Evolutionary conservation across 2,888 invertebrate species (phyloP).

Genomic region (Epiblema foenella): DNA sequence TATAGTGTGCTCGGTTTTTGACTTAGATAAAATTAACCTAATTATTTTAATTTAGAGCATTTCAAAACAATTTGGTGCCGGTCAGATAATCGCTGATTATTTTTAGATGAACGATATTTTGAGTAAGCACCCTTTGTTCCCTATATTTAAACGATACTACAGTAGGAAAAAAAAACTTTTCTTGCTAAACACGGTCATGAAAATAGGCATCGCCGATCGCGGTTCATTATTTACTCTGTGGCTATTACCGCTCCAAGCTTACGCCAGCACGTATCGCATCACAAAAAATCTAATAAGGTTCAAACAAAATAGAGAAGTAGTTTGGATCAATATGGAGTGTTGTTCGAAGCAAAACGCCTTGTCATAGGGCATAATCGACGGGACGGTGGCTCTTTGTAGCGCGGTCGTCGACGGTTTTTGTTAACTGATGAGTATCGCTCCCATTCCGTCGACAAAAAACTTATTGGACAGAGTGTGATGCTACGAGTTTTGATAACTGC

Average conservation of each 20-base stretch:
- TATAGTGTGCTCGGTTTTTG: too few species aligned
- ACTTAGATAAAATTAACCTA: too few species aligned
- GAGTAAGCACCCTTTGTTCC: too few species aligned
- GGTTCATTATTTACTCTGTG: slow-evolving; percentile 9
- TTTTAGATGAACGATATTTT: too few species aligned
- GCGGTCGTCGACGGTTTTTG: slow-evolving; percentile 78
- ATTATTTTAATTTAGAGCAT: too few species aligned
- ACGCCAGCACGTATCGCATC: slow-evolving; percentile 33
- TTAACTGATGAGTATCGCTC: slow-evolving; percentile 84
- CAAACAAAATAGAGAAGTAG: slow-evolving; percentile 78
- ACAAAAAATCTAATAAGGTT: slow-evolving; percentile 80
- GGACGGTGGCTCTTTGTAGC: slow-evolving; percentile 81
- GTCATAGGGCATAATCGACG: slow-evolving; percentile 84
- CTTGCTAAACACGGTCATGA: too few species aligned
- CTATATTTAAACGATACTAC: too few species aligned
- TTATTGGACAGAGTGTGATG: slow-evolving; percentile 53
- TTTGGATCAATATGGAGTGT: slow-evolving; percentile 84
- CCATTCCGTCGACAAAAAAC: slow-evolving; percentile 80
- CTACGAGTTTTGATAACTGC: slow-evolving; percentile 40
- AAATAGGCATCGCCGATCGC: neutral
- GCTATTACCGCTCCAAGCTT: slow-evolving; percentile 32
- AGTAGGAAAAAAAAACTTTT: too few species aligned
- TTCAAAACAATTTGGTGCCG: too few species aligned
- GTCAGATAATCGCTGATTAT: too few species aligned
- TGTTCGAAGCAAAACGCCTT: slow-evolving; percentile 79